Conservation (phyloP, 2,113 vertebrate genomes). For the Cathartes aura region DNA sequence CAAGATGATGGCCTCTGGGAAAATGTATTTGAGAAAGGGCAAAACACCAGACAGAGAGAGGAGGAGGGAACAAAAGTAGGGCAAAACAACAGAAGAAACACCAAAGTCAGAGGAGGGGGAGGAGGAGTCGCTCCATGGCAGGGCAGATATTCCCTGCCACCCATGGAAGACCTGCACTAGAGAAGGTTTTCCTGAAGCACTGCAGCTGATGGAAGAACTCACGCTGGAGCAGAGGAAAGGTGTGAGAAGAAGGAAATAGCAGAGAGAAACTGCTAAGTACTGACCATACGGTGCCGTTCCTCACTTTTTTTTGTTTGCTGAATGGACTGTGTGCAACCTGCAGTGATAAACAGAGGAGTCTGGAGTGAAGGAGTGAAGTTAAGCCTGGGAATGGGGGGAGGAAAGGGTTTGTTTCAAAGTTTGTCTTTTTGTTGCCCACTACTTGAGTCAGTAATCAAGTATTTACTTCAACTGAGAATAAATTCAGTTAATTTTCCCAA, state of each 20-base stretch:
- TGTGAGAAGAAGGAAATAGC: neutral
- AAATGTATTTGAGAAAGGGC: neutral
- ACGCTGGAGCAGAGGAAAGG: neutral
- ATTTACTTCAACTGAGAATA: neutral
- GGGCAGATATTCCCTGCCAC: neutral
- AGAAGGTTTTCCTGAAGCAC: neutral
- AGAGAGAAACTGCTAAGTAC: neutral
- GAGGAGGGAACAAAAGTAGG: neutral
- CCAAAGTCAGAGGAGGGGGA: rapidly evolving
- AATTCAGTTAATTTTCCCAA: neutral
- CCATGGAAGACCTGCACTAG: rapidly evolving
- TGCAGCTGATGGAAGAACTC: neutral
- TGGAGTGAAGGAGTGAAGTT: neutral
- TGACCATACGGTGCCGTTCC: neutral
- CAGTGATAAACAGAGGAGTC: neutral
- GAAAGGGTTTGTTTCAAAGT: neutral
- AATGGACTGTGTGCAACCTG: neutral
- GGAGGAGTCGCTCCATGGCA: rapidly evolving
- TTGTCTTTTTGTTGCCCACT: neutral
- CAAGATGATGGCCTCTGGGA: rapidly evolving
- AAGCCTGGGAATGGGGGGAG: neutral
- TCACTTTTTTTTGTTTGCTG: neutral
- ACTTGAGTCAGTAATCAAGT: neutral
- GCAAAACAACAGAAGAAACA: neutral
- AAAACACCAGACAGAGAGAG: neutral